These are phyloP conservation scores for Typhlomys cinereus DNA, from an alignment of 2,113 vertebrate species.

Conservation along the genomic window DNA sequence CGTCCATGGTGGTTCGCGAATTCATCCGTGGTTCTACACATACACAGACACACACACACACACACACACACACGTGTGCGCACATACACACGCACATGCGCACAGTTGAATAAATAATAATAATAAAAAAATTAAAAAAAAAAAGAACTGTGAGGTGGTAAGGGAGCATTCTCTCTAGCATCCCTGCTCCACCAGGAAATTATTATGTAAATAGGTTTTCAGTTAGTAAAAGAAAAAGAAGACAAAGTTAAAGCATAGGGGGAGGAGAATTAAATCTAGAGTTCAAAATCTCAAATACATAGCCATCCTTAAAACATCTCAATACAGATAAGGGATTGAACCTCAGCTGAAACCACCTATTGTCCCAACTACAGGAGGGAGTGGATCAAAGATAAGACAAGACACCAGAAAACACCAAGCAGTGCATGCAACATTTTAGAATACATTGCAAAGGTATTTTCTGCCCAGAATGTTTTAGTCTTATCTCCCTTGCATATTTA, in stretches of 20 bases:
- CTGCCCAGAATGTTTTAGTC: not conserved
- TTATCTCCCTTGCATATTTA: not conserved
- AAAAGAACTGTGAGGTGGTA: not conserved
- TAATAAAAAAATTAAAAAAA: no score
- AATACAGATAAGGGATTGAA: not conserved
- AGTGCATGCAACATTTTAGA: not conserved
- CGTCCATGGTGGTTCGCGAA: no score
- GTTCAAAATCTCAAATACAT: not conserved
- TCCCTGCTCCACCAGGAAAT: not conserved
- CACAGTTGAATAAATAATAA: no score
- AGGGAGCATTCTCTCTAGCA: not conserved
- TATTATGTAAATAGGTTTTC: not conserved
- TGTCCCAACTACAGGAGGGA: not conserved
- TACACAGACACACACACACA: no score
- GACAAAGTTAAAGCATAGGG: not conserved
- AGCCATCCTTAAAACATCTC: not conserved
- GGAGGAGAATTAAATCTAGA: not conserved
- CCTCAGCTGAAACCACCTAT: not conserved
- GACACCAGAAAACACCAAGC: not conserved
- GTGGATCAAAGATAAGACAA: constrained; percentile 1
- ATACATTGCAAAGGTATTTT: not conserved
- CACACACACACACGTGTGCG: no score
- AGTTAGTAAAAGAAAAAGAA: not conserved
- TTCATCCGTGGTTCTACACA: no score
- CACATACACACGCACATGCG: no score